Conservation (phyloP, 2,113 vertebrate species). For the Euleptes europaea region DNA sequence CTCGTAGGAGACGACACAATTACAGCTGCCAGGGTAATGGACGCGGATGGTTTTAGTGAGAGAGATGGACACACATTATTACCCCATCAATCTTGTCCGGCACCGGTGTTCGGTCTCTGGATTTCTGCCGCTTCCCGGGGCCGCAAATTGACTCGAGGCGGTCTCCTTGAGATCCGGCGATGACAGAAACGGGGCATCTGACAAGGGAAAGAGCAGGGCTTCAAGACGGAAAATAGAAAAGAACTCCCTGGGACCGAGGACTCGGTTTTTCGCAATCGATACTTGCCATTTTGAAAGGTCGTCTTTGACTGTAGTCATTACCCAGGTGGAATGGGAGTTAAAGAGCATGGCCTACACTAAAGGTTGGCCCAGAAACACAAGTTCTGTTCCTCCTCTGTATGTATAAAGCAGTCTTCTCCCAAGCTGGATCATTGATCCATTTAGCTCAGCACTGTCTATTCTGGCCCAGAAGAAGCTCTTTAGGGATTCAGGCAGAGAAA, state of each 20-base stretch:
- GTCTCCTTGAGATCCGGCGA: not conserved
- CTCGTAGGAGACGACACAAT: constrained; percentile 33
- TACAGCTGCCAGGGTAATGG: constrained; percentile 48
- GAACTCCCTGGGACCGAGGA: not conserved
- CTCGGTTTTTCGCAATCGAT: not conserved
- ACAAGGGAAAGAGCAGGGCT: not conserved
- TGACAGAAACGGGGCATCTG: not conserved
- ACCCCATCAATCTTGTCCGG: constrained; percentile 39
- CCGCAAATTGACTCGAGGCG: constrained; percentile 41
- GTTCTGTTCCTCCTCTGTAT: not conserved
- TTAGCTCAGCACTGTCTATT: too few species aligned
- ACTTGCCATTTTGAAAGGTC: not conserved
- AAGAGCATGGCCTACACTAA: not conserved
- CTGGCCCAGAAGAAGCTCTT: too few species aligned
- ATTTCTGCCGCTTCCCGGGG: not conserved
- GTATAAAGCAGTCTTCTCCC: too few species aligned
- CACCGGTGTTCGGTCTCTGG: constrained; percentile 3
- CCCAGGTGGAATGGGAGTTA: not conserved
- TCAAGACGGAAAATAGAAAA: not conserved
- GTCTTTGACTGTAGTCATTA: not conserved
- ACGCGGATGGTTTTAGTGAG: constrained; percentile 35
- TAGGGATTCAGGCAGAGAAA: too few species aligned
- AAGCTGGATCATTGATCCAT: too few species aligned
- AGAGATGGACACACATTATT: constrained; percentile 24
- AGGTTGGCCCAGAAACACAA: not conserved